phyloP scores from a whole-genome alignment of 2,113 vertebrate species.

The Oxyruncus cristatus region DNA sequence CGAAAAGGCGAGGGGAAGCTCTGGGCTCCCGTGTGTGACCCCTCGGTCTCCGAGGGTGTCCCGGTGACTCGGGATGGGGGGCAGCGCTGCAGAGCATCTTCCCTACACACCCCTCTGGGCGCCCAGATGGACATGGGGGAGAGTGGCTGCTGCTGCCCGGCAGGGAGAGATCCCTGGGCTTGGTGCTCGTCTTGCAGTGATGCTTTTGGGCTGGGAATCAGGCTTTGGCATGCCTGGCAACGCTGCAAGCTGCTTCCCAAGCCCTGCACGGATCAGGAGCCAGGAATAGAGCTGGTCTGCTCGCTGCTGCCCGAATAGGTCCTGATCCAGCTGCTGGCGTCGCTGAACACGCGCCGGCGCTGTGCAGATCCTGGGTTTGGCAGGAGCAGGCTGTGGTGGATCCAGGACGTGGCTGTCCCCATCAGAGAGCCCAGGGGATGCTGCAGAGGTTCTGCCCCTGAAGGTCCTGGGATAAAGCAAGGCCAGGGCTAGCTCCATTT shows the following conservation, averaged over 20 bases:
- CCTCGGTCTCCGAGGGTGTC: rapidly evolving
- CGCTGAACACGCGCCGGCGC: rapidly evolving
- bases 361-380: neutral
- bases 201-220: neutral
- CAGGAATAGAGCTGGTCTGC: neutral
- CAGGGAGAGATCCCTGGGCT: neutral
- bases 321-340: neutral
- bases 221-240: neutral
- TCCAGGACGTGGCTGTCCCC: neutral
- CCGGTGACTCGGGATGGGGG: rapidly evolving
- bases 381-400: neutral
- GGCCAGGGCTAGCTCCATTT: neutral
- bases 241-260: neutral
- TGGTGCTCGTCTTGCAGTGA: neutral
- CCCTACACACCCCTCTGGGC: rapidly evolving
- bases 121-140: rapidly evolving
- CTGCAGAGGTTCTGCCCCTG: neutral
- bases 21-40: neutral
- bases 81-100: neutral
- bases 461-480: neutral
- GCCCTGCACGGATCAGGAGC: neutral
- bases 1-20: neutral
- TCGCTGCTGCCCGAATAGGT: neutral
- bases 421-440: neutral
- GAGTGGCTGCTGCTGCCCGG: neutral